A percentile compares a stretch with the other conserved stretches of the same genome.
These are phyloP conservation scores for Cheirogaleus medius DNA, from an alignment of 2,113 vertebrate genomes.

Conservation along the genomic window DNA sequence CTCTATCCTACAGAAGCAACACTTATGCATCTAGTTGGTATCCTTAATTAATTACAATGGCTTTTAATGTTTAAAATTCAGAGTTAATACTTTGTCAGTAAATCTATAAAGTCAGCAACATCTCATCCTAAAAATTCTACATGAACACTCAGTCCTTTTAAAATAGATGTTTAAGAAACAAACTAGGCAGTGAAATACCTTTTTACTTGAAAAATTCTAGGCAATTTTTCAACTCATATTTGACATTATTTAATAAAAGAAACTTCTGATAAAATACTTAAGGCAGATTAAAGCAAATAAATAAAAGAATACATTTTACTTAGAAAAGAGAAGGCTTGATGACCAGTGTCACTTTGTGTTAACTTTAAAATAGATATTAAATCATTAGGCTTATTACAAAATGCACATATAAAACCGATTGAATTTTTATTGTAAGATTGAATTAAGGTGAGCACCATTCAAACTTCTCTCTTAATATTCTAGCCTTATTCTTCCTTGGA, in stretches of 20 bases:
- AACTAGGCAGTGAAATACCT: background rate
- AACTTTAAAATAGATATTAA: background rate
- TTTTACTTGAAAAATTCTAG: background rate
- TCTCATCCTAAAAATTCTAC: background rate
- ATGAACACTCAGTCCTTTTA: background rate
- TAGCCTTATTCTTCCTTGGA: background rate
- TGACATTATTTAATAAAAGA: slow-evolving; percentile 22
- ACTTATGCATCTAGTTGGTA: background rate
- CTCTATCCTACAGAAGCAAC: background rate
- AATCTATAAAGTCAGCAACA: background rate
- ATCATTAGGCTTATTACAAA: background rate
- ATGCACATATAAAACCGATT: background rate
- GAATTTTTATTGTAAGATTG: no score
- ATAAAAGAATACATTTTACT: slow-evolving; percentile 32
- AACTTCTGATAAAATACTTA: background rate
- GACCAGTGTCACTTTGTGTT: background rate
- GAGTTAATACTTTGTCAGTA: background rate
- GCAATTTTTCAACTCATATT: slow-evolving; percentile 6
- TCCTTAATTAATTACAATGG: background rate
- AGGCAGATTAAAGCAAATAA: background rate
- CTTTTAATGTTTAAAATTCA: background rate
- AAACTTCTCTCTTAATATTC: background rate
- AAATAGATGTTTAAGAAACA: background rate
- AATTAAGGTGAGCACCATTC: background rate
- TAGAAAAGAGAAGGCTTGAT: background rate